Evolutionary conservation across 1,140 invertebrate species (phyloP), one percentile per base, ranked within the genome.

Genomic region (Hylaeus volcanicus): DNA sequence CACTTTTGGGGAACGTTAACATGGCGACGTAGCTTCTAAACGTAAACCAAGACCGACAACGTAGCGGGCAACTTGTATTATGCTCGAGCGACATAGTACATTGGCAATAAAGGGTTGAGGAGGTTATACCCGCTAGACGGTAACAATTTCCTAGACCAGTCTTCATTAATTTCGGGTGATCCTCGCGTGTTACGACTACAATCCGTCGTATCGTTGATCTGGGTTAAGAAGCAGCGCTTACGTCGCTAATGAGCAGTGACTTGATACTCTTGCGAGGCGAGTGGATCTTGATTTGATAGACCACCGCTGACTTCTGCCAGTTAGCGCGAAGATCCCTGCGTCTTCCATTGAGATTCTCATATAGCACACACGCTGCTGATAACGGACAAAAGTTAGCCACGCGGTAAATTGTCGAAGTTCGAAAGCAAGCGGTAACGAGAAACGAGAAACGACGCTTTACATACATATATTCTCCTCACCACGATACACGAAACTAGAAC

Each of bases 371-470:
- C 65, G 12, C 48, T 15, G 9, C 5, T 39, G 15, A 45, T 48
- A 56, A 79, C 15, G 48, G 61, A 53, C 8, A 12, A 26, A 65
- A 74, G 69, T 79, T 65, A 56, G 26, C 37, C 9, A 37, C 51
- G 58, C 39, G 61, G 70, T 73, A 74, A 65, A 74, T 79, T 79
- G 77, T 79, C 77, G 51, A 79, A 79, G 70, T 79, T 79, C 51
- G 60, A 74, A 79, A 65, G 64, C 77, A 48, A 64, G 70, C 77
- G 77, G 58, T 64, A 61, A 51, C 75, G 55, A 77, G 75, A 61
- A 63, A 37, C 56, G 56, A 53, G 75, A 63, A 65, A 79, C 60
- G 61, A 63, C 53, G 70, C 61, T 79, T 64, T 74, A 79, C 26
- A 26, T 79, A 74, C 70, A 64, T 74, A 79, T 79, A 26, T 26